These are phyloP conservation scores for Polypterus bichir DNA, from an alignment of 2,113 vertebrate genomes.

Conservation along the genomic window DNA sequence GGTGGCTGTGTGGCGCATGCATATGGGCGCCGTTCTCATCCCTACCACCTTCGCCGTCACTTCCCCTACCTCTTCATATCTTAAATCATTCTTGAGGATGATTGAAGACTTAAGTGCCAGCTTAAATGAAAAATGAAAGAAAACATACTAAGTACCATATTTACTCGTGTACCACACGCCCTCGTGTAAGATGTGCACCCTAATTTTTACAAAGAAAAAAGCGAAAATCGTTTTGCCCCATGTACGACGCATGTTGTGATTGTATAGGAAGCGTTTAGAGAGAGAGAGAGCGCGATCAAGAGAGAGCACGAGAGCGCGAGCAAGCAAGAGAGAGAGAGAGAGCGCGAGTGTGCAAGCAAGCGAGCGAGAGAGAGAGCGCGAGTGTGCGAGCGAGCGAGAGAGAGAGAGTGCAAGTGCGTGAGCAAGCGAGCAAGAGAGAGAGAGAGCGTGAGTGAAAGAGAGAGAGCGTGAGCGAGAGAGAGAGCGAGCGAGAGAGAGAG, in stretches of 20 bases:
- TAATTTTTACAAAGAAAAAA: too few relatives aligned
- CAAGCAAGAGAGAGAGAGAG: not conserved
- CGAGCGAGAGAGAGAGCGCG: not conserved
- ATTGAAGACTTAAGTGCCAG: too few relatives aligned
- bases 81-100: too few relatives aligned
- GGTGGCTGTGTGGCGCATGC: too few relatives aligned
- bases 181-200: too few relatives aligned
- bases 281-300: not conserved
- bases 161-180: too few relatives aligned
- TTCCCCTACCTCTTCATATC: too few relatives aligned
- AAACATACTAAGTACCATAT: too few relatives aligned
- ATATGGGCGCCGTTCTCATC: too few relatives aligned
- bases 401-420: not conserved
- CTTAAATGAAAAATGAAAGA: too few relatives aligned
- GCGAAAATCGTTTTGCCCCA: too few relatives aligned
- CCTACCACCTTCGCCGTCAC: too few relatives aligned
- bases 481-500: not conserved
- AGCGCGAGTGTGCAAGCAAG: not conserved
- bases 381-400: not conserved
- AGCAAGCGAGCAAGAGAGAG: not conserved
- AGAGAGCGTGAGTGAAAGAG: not conserved
- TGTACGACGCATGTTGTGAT: not conserved
- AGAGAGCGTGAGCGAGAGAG: not conserved
- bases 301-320: not conserved
- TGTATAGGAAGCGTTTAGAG: not conserved